A percentile compares a stretch with the other conserved stretches of the same genome.
These are phyloP conservation scores for Dicrurus megarhynchus DNA, from an alignment of 2,113 vertebrate genomes.

Conservation along the genomic window DNA sequence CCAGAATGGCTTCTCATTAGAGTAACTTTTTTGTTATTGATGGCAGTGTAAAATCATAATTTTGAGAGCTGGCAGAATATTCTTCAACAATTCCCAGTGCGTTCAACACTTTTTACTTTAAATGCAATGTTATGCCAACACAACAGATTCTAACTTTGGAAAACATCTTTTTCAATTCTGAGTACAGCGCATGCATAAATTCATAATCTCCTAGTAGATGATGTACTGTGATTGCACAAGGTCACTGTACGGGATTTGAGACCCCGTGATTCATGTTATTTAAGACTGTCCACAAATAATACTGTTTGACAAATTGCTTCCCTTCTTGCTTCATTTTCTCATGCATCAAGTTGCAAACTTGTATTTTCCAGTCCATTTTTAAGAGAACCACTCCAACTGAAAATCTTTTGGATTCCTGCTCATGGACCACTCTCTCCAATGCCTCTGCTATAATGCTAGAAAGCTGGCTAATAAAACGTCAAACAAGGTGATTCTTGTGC, in stretches of 20 bases:
- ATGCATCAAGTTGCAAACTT: background rate
- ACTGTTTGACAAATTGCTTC: background rate
- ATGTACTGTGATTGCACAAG: background rate
- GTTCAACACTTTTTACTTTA: constrained; percentile 39
- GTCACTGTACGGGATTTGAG: background rate
- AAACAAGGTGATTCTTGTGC: background rate
- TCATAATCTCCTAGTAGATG: background rate
- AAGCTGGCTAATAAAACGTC: background rate
- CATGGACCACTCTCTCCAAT: background rate
- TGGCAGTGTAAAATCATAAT: constrained; percentile 35
- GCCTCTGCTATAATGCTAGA: background rate
- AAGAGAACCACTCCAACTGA: background rate
- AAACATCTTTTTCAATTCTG: constrained; percentile 38
- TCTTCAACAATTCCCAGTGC: constrained; percentile 50
- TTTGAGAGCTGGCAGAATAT: constrained; percentile 48
- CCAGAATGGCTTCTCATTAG: constrained; percentile 33
- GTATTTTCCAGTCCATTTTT: background rate
- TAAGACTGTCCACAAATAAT: background rate
- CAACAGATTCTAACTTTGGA: constrained; percentile 57
- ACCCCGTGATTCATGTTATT: background rate
- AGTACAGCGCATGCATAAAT: background rate
- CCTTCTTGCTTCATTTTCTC: background rate
- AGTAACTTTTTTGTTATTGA: constrained; percentile 56
- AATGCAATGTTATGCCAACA: constrained; percentile 57
- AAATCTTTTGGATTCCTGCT: background rate